phyloP scores from a whole-genome alignment of 2,888 invertebrate genomes.

The Lasioglossum marginatum region DNA sequence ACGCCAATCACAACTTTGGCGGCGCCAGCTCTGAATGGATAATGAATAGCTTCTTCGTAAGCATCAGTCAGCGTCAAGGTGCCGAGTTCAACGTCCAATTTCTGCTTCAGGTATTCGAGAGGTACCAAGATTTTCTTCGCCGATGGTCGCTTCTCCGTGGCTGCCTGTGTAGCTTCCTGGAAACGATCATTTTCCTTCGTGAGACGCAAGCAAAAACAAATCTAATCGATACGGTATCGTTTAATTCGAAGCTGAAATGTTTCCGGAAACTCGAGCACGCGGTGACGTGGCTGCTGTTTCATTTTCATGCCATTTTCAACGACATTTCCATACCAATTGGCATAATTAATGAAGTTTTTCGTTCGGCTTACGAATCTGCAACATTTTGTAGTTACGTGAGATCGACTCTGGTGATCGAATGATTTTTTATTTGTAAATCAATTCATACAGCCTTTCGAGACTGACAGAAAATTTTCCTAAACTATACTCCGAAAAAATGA shows the following conservation, averaged over 20 bases:
- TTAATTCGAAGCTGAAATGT: background rate
- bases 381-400: background rate
- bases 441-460: background rate
- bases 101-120: constrained; percentile 76
- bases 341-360: background rate
- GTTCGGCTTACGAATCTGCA: background rate
- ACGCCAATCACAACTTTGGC: constrained; percentile 90
- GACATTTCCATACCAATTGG: background rate
- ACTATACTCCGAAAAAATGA: background rate
- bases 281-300: background rate
- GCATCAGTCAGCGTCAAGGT: constrained; percentile 85
- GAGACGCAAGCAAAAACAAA: background rate
- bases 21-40: constrained; percentile 92
- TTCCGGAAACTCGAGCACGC: background rate
- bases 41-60: constrained; percentile 87
- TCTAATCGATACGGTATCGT: background rate
- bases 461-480: background rate
- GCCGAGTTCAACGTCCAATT: constrained; percentile 86
- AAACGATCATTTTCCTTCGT: constrained; percentile 16
- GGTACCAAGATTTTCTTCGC: background rate
- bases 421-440: background rate
- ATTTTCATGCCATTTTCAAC: background rate
- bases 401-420: background rate
- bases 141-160: constrained; percentile 71
- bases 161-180: constrained; percentile 77